Base-by-base conservation (phyloP, 2,797 vertebrate genomes). In the Chaetodon trifasciatus region DNA sequence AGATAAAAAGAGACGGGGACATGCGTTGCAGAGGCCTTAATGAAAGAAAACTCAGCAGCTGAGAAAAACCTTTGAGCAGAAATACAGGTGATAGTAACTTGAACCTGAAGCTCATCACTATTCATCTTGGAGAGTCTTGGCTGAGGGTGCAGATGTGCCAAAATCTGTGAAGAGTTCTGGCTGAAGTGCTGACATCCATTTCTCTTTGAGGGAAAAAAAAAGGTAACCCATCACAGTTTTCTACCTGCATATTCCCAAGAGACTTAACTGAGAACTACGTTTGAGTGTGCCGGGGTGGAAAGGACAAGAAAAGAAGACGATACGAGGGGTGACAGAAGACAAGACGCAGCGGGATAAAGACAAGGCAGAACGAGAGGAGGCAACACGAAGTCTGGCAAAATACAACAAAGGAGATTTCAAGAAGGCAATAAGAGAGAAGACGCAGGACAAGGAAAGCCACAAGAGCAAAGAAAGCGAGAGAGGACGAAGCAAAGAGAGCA, bases 111-210 rank as follows among this genome's bases (percentile, higher is more conserved):
- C 49, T 84, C 68, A 79, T 86, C 68, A 47, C 28, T 73, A 49
- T 88, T 85, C 63, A 79, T 65, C 80, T 37, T 21, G 6, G 8
- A 61, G 62, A 79, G 78, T 75, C 74, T 82, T 52, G 60, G 57
- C 10, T 80, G 52, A 83, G 67, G 56, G 17, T 44, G 60, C 35
- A 74, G 77, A 66, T 65, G 67, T 65, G 66, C 24, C 21, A 46
- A 58, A 80, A 79, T 76, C 69, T 70, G 67, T 62, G 67, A 88
- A 74, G 73, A 73, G 69, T 78, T 76, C 60, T 47, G 39, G 62
- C 64, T 57, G 87, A 83, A 76, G 52, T 73, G 85, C 74, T 86
- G 84, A 85, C 80, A 82, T 70, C 56, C 57, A 32, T 79, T 86
- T 88, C 58, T 78, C 69, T 84, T 17, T 62, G 50, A 74, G 40